Percentiles rank a stretch among this genome's conserved stretches.
Evolutionary conservation across 1,140 invertebrate species (phyloP).

Genomic region (Proales similis): DNA sequence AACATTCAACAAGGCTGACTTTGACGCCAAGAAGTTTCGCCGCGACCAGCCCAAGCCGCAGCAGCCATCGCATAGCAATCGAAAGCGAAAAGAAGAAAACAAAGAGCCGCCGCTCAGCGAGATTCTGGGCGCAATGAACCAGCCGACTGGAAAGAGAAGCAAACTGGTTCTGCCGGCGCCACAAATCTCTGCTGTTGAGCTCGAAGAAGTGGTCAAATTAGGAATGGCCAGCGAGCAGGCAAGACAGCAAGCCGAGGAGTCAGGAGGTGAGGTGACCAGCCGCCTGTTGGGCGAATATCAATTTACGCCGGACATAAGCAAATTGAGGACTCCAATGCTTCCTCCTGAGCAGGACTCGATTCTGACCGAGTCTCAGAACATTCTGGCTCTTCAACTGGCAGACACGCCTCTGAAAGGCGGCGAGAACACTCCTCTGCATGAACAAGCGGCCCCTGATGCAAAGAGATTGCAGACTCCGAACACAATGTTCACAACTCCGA

Average conservation of each 20-base stretch:
- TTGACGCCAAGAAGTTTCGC: slow-evolving; percentile 76
- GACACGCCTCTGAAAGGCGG: slow-evolving; percentile 94
- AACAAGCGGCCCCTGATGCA: slow-evolving; percentile 77
- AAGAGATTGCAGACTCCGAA: slow-evolving; percentile 79
- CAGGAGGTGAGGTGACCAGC: slow-evolving; percentile 64
- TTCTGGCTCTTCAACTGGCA: slow-evolving; percentile 92
- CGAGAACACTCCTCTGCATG: slow-evolving; percentile 57
- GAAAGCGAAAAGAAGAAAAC: slow-evolving; percentile 51
- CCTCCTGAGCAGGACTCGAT: slow-evolving; percentile 65
- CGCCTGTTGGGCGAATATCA: slow-evolving; percentile 14
- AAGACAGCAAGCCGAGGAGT: slow-evolving; percentile 75
- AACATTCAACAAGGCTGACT: slow-evolving; percentile 72
- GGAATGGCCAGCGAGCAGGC: slow-evolving; percentile 88
- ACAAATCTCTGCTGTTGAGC: slow-evolving; percentile 78
- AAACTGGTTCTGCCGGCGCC: slow-evolving; percentile 91
- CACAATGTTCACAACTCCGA: slow-evolving; percentile 85
- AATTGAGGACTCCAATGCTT: slow-evolving; percentile 72
- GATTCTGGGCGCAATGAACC: slow-evolving; percentile 58
- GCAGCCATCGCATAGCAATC: slow-evolving; percentile 79
- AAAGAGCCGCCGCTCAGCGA: slow-evolving; percentile 59
- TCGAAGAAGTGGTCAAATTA: slow-evolving; percentile 83
- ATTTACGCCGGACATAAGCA: slow-evolving; percentile 57
- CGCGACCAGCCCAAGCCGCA: slow-evolving; percentile 83
- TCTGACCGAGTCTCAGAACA: slow-evolving; percentile 87
- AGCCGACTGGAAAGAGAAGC: slow-evolving; percentile 81